phyloP scores from a whole-genome alignment of 2,113 vertebrate genomes.

The Erinaceus europaeus region DNA sequence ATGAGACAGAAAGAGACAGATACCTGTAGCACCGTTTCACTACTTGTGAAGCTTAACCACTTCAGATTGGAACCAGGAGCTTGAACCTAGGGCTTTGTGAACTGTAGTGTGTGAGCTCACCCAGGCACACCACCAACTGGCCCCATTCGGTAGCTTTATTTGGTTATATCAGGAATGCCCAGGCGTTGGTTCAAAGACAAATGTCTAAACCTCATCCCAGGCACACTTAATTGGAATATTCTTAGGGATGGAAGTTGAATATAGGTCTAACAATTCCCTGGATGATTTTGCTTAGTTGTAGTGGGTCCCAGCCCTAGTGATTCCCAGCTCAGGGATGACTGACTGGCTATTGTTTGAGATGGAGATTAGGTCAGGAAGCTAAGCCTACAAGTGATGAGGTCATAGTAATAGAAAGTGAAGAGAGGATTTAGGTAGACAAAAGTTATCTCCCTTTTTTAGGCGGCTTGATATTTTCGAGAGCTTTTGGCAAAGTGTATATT shows the following conservation, averaged over 20 bases:
- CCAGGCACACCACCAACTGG: no score
- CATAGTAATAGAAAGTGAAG: neutral
- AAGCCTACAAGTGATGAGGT: neutral
- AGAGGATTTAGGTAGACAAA: neutral
- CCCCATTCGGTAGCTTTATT: no score
- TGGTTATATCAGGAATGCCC: constrained; percentile 35
- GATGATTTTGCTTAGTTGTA: constrained; percentile 24
- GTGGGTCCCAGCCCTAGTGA: neutral
- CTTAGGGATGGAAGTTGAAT: neutral
- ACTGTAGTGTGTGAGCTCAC: no score
- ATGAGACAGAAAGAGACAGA: no score
- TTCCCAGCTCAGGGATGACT: neutral
- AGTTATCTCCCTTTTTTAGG: neutral
- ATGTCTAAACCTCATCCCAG: neutral
- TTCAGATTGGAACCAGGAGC: no score
- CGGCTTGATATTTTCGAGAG: constrained; percentile 23
- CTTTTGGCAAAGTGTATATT: neutral
- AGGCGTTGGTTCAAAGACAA: neutral
- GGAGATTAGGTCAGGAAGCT: neutral
- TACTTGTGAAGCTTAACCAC: no score
- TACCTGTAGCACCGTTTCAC: no score
- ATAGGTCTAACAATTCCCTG: neutral
- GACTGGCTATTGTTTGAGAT: neutral
- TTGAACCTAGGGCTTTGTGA: no score
- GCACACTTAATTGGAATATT: constrained; percentile 19